phyloP scores from a whole-genome alignment of 2,797 vertebrate species.

The Martes flavigula region DNA sequence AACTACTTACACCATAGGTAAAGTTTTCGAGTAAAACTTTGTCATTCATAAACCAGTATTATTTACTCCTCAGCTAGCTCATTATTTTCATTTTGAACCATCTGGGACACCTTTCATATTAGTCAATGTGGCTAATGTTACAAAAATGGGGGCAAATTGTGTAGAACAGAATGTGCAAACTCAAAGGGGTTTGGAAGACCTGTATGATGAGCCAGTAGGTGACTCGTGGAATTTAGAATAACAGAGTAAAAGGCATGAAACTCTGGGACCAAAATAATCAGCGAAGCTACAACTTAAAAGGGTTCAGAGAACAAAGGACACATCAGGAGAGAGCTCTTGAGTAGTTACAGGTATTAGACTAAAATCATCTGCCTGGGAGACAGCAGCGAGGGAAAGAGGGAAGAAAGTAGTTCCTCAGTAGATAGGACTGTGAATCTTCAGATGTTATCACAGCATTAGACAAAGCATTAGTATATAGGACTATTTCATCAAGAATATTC shows the following conservation, averaged over 20 bases:
- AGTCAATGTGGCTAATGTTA: conserved; percentile 47
- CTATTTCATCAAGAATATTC: neutral
- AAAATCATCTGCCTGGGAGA: neutral
- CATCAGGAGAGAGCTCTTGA: neutral
- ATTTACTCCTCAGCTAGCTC: neutral
- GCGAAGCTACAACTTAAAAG: neutral
- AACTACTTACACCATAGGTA: rapidly evolving
- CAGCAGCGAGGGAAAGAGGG: neutral
- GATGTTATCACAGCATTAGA: neutral
- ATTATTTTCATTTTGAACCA: conserved; percentile 56
- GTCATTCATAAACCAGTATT: conserved; percentile 20
- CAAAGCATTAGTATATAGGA: neutral
- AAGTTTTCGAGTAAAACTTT: neutral
- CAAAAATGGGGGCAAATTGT: conserved; percentile 8
- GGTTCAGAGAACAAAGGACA: conserved; percentile 40
- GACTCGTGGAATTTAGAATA: conserved; percentile 2
- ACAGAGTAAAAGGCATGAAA: conserved; percentile 44
- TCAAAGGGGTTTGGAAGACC: neutral
- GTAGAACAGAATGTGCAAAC: neutral
- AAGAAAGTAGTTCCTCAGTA: neutral
- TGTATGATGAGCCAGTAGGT: neutral
- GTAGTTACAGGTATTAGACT: neutral
- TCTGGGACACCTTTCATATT: neutral
- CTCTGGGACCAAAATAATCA: conserved; percentile 28
- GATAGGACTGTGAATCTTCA: neutral